Evolutionary conservation across 1,140 invertebrate genomes (phyloP).

Genomic region (Calycopis cecrops): DNA sequence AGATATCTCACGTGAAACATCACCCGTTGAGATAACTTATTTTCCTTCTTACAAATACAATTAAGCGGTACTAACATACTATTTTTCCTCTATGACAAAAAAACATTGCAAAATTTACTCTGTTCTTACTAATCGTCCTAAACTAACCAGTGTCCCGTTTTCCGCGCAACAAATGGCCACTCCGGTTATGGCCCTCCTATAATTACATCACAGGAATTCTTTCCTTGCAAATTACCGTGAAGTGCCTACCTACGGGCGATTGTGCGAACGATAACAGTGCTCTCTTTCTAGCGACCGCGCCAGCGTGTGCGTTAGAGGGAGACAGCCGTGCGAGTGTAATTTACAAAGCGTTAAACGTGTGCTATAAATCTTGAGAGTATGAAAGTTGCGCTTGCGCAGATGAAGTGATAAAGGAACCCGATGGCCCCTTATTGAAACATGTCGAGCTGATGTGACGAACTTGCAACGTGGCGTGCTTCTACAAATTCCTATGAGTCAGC

Average conservation of each 20-base stretch:
- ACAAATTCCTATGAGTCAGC: too few relatives aligned
- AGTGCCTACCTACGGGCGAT: slow-evolving; percentile 10
- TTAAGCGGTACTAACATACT: too few relatives aligned
- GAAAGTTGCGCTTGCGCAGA: slow-evolving; percentile 29
- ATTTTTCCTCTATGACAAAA: too few relatives aligned
- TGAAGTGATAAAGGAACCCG: slow-evolving; percentile 15
- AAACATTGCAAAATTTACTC: too few relatives aligned
- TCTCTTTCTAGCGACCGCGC: slow-evolving; percentile 13
- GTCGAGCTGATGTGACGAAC: not conserved
- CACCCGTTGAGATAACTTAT: too few relatives aligned
- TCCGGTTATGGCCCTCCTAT: slow-evolving; percentile 7
- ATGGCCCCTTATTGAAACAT: slow-evolving; percentile 9
- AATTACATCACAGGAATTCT: slow-evolving; percentile 17
- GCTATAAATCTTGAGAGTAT: slow-evolving; percentile 30
- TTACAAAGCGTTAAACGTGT: slow-evolving; percentile 29
- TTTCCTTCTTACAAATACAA: too few relatives aligned
- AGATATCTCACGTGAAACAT: too few relatives aligned
- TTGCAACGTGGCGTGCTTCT: too few relatives aligned
- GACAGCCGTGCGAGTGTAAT: slow-evolving; percentile 20
- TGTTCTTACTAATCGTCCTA: too few relatives aligned
- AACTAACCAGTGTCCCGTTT: too few relatives aligned
- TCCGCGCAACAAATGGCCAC: too few relatives aligned
- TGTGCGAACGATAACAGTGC: slow-evolving; percentile 10
- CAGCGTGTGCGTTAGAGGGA: slow-evolving; percentile 17
- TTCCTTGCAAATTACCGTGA: slow-evolving; percentile 13